Base-by-base conservation (phyloP, 1,140 invertebrate species). In the Pseudomyrmex sp. region DNA sequence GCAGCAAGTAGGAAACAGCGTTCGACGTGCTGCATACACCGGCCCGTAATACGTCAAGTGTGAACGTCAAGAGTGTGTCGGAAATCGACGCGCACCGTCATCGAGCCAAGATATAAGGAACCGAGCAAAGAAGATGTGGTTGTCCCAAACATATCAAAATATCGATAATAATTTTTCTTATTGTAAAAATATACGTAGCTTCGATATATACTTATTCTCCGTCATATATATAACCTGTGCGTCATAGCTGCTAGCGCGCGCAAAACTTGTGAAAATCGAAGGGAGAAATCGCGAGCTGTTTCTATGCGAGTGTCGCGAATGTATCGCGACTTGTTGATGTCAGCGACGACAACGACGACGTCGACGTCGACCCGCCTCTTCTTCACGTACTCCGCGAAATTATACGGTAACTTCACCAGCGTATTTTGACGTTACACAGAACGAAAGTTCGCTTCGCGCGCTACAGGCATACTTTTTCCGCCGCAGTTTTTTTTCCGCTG, bases 351-450 rank as follows among this genome's bases (percentile, higher is more conserved):
- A n/a, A 46, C 26, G 62, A 77, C 26, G 26, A 62, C 62, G 52
- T 52, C 20, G 63, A 77, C 35, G 65, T 79, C 65, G 65, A 79
- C 52, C 65, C 46, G 10, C 44, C 44, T 59, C 76, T 79, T 79
- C 65, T 69, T 69, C 73, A 65, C 65, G 75, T 70, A 48, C 75
- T 70, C 44, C 65, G 76, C 65, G 66, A 79, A 79, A 79, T 79
- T 79, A 79, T 54, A 79, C 65, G 76, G 65, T 79, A 79, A 79
- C 76, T 79, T 79, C 70, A 79, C 75, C 65, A 58, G 76, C 65
- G 54, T 65, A 69, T 79, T 79, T 79, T 79, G 76, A 79, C 65
- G 65, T 79, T 79, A 79, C 76, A 79, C 63, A 52, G 70, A 54
- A 44, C 52, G 44, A 13, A 48, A 46, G 12, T 44, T n/a, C 5